Conservation (phyloP, 2,797 vertebrate genomes). For the Chaunax sp. region DNA sequence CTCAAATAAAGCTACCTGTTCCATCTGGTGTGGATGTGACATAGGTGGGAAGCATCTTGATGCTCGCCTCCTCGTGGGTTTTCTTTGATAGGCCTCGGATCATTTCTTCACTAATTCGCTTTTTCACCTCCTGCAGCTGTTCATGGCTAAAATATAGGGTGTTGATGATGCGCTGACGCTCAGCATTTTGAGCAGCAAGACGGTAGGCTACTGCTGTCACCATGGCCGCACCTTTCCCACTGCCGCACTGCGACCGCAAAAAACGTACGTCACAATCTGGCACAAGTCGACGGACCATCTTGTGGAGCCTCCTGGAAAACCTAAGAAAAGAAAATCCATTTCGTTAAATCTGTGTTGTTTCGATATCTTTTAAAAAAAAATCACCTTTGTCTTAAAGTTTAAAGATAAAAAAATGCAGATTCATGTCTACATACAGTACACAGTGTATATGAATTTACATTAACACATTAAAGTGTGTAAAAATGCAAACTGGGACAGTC, state of each 20-base stretch:
- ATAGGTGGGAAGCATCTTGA: conserved; percentile 96
- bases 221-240: conserved; percentile 97
- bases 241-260: conserved; percentile 92
- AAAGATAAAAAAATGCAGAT: too few relatives aligned
- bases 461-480: too few relatives aligned
- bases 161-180: conserved; percentile 87
- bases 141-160: conserved; percentile 85
- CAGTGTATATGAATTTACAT: too few relatives aligned
- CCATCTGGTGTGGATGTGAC: conserved; percentile 93
- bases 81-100: conserved; percentile 85
- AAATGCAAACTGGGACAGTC: too few relatives aligned
- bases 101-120: conserved; percentile 88
- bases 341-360: neutral
- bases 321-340: conserved; percentile 64
- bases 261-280: conserved; percentile 95
- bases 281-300: conserved; percentile 90
- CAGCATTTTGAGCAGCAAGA: conserved; percentile 87
- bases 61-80: conserved; percentile 79
- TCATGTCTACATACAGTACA: too few relatives aligned
- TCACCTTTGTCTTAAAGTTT: neutral
- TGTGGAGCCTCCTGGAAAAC: conserved; percentile 92
- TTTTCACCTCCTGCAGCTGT: conserved; percentile 92
- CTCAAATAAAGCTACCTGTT: conserved; percentile 84
- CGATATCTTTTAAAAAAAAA: neutral
- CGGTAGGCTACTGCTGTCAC: conserved; percentile 96